These are phyloP conservation scores for Cantharis flavilabris DNA, from an alignment of 2,888 invertebrate species.

Conservation along the genomic window DNA sequence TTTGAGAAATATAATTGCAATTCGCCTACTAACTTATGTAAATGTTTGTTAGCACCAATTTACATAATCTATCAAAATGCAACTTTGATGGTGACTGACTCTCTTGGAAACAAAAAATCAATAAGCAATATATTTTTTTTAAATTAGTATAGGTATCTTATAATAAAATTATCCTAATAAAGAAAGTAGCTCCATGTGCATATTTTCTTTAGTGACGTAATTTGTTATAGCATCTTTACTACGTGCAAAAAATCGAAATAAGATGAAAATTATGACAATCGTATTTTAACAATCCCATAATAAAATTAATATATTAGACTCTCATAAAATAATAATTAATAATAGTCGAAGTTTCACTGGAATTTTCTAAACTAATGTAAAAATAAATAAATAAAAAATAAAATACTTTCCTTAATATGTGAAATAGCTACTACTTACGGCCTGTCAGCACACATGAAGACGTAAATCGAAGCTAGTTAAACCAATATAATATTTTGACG, in stretches of 20 bases:
- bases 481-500: no score
- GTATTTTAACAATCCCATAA: background rate
- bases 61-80: background rate
- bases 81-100: background rate
- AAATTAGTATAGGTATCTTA: background rate
- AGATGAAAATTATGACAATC: background rate
- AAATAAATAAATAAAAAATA: no score
- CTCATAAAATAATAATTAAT: no score
- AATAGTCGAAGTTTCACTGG: no score
- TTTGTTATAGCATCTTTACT: background rate
- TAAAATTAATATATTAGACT: background rate
- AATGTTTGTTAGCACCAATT: background rate
- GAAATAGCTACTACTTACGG: no score
- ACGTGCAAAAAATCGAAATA: background rate
- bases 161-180: background rate
- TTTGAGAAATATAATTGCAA: no score
- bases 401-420: no score
- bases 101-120: background rate
- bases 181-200: background rate
- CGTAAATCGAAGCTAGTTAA: no score
- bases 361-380: no score
- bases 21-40: no score
- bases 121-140: background rate
- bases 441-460: no score
- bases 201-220: background rate